A percentile compares a stretch with the other conserved stretches of the same genome.
Conservation (phyloP, 2,797 vertebrate species). For the Lepus townsendii region DNA sequence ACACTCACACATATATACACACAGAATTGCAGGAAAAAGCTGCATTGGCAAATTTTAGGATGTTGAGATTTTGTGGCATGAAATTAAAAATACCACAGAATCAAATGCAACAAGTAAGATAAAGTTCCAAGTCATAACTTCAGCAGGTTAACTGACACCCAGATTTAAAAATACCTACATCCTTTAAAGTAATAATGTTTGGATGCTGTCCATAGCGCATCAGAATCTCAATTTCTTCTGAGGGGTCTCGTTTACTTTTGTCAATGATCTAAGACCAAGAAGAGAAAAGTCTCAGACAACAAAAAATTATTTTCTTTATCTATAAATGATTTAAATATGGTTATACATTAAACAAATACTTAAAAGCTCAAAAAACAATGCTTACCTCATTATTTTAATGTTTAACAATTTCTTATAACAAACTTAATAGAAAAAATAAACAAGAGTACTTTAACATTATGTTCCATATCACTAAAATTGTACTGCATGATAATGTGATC, state of each 20-base stretch:
- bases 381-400: conserved; percentile 38
- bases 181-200: conserved; percentile 98
- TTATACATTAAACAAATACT: conserved; percentile 62
- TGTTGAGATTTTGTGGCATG: conserved; percentile 25
- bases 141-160: conserved; percentile 14
- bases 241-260: conserved; percentile 98
- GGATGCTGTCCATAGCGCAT: conserved; percentile 98
- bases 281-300: conserved; percentile 60
- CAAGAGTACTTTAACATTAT: background rate
- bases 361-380: conserved; percentile 9
- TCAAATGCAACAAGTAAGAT: conserved; percentile 45
- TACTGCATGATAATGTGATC: conserved; percentile 27
- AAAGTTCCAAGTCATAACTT: conserved; percentile 50
- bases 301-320: conserved; percentile 46
- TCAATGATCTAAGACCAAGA: conserved; percentile 94
- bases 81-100: conserved; percentile 27
- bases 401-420: conserved; percentile 61
- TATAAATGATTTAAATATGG: conserved; percentile 53
- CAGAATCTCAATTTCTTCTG: conserved; percentile 98
- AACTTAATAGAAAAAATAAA: conserved; percentile 49
- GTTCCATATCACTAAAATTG: conserved; percentile 1
- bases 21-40: background rate
- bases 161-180: conserved; percentile 90
- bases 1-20: too few species aligned
- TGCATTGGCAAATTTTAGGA: background rate